Conservation (phyloP, 2,888 invertebrate genomes). For the Nomada flava region DNA sequence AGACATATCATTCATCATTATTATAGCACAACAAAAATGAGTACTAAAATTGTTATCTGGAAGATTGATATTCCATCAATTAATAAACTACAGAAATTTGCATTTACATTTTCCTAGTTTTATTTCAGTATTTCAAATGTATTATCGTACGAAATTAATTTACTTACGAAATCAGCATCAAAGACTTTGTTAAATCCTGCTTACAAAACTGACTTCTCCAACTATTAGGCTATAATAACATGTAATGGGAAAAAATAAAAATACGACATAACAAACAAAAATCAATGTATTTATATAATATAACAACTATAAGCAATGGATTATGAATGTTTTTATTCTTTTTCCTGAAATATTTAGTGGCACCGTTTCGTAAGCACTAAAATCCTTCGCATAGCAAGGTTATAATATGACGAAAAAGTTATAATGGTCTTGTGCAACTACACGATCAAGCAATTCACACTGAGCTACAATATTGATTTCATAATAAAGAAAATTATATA, state of each 20-base stretch:
- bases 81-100: no score
- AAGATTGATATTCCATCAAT: no score
- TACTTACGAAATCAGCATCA: background rate
- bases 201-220: background rate
- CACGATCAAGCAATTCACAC: background rate
- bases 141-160: background rate
- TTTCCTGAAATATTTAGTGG: background rate
- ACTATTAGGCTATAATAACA: no score
- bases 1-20: no score
- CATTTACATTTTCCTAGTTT: no score
- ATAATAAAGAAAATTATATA: background rate
- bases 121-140: no score
- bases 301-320: background rate
- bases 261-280: constrained; percentile 5
- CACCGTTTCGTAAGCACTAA: background rate
- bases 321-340: background rate
- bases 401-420: background rate
- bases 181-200: background rate
- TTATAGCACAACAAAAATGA: no score
- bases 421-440: background rate
- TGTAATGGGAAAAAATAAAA: background rate
- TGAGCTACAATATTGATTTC: constrained; percentile 7
- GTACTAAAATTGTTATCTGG: no score
- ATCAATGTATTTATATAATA: constrained; percentile 17
- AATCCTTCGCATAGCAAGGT: background rate